Conservation (phyloP, 1,140 invertebrate genomes). For the Caenorhabditis inopinata region DNA sequence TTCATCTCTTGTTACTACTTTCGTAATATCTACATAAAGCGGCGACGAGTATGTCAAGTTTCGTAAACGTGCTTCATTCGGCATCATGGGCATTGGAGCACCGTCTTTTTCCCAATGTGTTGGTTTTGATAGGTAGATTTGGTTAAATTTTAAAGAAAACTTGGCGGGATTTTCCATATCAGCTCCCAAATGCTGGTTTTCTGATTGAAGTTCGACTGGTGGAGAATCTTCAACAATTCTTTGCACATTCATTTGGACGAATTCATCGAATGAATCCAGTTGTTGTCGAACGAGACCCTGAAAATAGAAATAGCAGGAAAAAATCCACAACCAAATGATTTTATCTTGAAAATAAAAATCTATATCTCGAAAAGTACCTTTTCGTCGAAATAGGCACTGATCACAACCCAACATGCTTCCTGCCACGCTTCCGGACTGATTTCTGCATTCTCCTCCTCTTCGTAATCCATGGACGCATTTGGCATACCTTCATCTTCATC, state of each 20-base stretch:
- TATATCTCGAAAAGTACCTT: slow-evolving; percentile 70
- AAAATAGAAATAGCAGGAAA: too few relatives aligned
- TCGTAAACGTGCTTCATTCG: slow-evolving; percentile 76
- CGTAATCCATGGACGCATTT: slow-evolving; percentile 48
- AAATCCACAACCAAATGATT: too few relatives aligned
- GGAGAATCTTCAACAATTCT: slow-evolving; percentile 97
- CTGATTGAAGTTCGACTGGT: slow-evolving; percentile 92
- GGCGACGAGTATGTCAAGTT: slow-evolving; percentile 82
- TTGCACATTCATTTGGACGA: slow-evolving; percentile 99
- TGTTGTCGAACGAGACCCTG: slow-evolving; percentile 91
- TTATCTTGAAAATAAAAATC: too few relatives aligned
- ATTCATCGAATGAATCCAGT: slow-evolving; percentile 97
- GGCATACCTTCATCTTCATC: slow-evolving; percentile 45
- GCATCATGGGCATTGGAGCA: slow-evolving; percentile 97
- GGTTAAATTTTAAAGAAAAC: slow-evolving; percentile 93
- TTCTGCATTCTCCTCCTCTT: not conserved
- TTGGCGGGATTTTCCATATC: slow-evolving; percentile 72
- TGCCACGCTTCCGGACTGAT: slow-evolving; percentile 78
- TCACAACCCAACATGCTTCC: slow-evolving; percentile 99
- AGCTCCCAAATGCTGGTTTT: slow-evolving; percentile 81
- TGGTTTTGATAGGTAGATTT: slow-evolving; percentile 96
- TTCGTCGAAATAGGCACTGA: slow-evolving; percentile 98
- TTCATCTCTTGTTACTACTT: slow-evolving; percentile 84
- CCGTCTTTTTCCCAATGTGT: slow-evolving; percentile 99
- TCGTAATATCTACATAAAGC: slow-evolving; percentile 95